phyloP scores from a whole-genome alignment of 92 coral and sea anemone species.

The Plumapathes pennacea region DNA sequence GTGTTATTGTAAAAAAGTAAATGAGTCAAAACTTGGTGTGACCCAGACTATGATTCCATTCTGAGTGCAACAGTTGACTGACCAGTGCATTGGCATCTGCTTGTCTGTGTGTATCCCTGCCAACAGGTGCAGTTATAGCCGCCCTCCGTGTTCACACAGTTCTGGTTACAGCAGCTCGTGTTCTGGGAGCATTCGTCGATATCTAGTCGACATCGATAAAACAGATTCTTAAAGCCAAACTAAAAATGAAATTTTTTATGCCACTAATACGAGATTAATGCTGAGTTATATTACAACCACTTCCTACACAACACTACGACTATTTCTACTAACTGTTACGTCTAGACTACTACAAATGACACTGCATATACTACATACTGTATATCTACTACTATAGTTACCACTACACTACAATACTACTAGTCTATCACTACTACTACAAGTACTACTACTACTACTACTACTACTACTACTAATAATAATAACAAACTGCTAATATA shows the following conservation, averaged over 20 bases:
- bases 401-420: too few species aligned
- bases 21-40: too few species aligned
- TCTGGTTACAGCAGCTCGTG: conserved; percentile 93
- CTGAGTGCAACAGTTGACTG: too few species aligned
- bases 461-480: background rate
- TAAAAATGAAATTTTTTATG: too few species aligned
- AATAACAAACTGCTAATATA: background rate
- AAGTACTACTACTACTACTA: background rate
- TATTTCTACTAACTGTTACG: too few species aligned
- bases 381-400: too few species aligned
- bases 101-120: conserved; percentile 65
- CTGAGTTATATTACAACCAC: background rate
- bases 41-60: too few species aligned
- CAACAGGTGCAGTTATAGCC: conserved; percentile 83
- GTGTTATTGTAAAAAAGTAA: too few species aligned
- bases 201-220: conserved; percentile 32
- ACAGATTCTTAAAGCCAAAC: background rate
- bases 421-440: background rate
- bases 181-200: conserved; percentile 74
- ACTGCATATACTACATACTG: too few species aligned
- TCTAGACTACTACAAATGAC: too few species aligned
- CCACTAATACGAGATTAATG: background rate
- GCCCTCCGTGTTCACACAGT: conserved; percentile 80
- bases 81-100: conserved; percentile 92
- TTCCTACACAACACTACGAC: background rate